These are phyloP conservation scores for Itoplectis maculator DNA, from an alignment of 2,888 invertebrate genomes.

Conservation along the genomic window DNA sequence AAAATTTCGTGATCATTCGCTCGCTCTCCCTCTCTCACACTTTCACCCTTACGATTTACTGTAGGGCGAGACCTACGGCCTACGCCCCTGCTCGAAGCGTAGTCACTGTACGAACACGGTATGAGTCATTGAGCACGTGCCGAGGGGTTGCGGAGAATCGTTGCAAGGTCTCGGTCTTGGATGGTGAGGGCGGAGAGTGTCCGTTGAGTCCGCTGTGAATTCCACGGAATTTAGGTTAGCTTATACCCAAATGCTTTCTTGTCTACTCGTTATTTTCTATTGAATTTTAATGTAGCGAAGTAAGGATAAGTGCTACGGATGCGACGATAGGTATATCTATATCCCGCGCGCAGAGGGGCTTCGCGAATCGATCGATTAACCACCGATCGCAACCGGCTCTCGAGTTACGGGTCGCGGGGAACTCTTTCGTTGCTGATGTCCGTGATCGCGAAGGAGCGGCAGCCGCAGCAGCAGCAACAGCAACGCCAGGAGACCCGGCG, in stretches of 20 bases:
- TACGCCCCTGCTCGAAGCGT: conserved; percentile 10
- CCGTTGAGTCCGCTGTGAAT: background rate
- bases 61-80: too few relatives aligned
- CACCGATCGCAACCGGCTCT: conserved; percentile 58
- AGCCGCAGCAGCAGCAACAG: background rate
- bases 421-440: conserved; percentile 27
- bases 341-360: conserved; percentile 44
- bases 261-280: conserved; percentile 27
- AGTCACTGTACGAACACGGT: conserved; percentile 5
- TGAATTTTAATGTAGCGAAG: conserved; percentile 4
- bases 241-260: too few relatives aligned
- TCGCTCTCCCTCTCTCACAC: conserved; percentile 19
- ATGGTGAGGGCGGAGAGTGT: conserved; percentile 1
- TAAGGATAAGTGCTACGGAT: background rate
- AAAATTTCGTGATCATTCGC: conserved; percentile 41
- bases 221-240: too few relatives aligned
- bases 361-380: conserved; percentile 60
- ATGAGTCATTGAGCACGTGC: conserved; percentile 61
- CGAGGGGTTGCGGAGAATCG: conserved; percentile 26
- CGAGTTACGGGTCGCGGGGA: conserved; percentile 55
- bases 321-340: conserved; percentile 17
- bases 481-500: conserved; percentile 4
- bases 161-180: conserved; percentile 53
- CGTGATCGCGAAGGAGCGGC: conserved; percentile 24
- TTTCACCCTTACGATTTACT: too few relatives aligned